A percentile compares a stretch with the other conserved stretches of the same genome.
phyloP scores from a whole-genome alignment of 64 coral and sea anemone genomes.

The Platygyra sinensis region DNA sequence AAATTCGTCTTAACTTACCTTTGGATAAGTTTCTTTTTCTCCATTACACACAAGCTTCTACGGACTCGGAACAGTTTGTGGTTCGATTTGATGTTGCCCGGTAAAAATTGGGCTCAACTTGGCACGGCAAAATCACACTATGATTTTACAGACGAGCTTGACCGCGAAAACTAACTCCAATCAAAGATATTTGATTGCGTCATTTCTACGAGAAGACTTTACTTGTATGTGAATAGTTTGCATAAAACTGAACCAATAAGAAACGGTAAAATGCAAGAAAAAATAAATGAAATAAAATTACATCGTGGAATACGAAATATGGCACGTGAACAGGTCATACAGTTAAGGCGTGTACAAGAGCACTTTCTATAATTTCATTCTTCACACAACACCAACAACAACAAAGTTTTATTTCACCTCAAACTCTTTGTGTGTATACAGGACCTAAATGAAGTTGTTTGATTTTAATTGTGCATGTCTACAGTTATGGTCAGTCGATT shows the following conservation, averaged over 20 bases:
- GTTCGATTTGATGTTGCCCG: not conserved
- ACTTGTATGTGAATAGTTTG: not conserved
- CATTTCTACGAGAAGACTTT: no score
- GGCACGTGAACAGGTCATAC: not conserved
- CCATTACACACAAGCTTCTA: not conserved
- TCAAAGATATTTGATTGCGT: not conserved
- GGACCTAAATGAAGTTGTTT: no score
- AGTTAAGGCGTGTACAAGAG: no score
- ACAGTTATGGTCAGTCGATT: no score
- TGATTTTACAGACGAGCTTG: not conserved
- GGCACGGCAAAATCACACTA: not conserved
- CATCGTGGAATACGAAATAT: not conserved
- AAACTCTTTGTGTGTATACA: no score
- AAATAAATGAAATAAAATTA: no score
- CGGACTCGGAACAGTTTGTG: not conserved
- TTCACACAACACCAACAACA: no score
- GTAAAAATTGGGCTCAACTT: not conserved
- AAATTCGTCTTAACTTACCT: not conserved
- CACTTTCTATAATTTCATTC: no score
- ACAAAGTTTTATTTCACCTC: no score
- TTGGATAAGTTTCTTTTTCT: slow-evolving; percentile 19
- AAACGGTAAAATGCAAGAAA: no score
- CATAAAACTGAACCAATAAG: not conserved
- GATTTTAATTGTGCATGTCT: no score
- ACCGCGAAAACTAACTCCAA: not conserved